A percentile compares a stretch with the other conserved stretches of the same genome.
Conservation (phyloP, 2,113 vertebrate genomes). For the Puffinus mauretanicus region DNA sequence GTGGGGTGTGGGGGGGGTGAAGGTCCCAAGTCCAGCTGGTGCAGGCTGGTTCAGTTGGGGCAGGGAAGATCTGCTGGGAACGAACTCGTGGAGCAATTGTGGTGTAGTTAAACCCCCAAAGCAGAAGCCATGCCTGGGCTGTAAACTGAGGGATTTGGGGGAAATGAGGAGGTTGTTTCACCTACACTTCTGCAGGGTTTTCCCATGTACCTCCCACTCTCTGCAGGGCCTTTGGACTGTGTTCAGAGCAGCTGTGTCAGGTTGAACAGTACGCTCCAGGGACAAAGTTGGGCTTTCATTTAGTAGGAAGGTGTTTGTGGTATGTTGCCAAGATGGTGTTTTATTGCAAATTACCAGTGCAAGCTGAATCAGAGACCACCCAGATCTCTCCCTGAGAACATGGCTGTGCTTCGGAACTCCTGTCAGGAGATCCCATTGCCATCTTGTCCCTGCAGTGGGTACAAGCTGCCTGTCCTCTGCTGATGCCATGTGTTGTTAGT, state of each 20-base stretch:
- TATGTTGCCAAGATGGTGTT: slow-evolving; percentile 28
- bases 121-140: neutral
- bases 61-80: neutral
- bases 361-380: slow-evolving; percentile 32
- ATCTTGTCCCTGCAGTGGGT: neutral
- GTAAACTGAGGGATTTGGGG: neutral
- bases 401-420: neutral
- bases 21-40: neutral
- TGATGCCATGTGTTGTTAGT: neutral
- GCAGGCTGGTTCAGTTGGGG: neutral
- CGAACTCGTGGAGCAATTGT: fast-evolving
- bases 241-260: slow-evolving; percentile 31
- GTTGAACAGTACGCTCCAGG: neutral
- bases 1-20: neutral
- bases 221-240: slow-evolving; percentile 10
- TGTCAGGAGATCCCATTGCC: neutral
- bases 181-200: neutral
- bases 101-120: neutral
- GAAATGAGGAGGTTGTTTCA: neutral
- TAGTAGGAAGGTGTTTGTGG: slow-evolving; percentile 9
- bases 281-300: slow-evolving; percentile 21
- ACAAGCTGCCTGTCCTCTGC: neutral
- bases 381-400: neutral
- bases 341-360: slow-evolving; percentile 13
- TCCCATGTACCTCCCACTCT: neutral